Percentiles rank a stretch among this genome's conserved stretches.
These are phyloP conservation scores for Manduca sexta DNA, from an alignment of 1,140 invertebrate species.

Conservation along the genomic window DNA sequence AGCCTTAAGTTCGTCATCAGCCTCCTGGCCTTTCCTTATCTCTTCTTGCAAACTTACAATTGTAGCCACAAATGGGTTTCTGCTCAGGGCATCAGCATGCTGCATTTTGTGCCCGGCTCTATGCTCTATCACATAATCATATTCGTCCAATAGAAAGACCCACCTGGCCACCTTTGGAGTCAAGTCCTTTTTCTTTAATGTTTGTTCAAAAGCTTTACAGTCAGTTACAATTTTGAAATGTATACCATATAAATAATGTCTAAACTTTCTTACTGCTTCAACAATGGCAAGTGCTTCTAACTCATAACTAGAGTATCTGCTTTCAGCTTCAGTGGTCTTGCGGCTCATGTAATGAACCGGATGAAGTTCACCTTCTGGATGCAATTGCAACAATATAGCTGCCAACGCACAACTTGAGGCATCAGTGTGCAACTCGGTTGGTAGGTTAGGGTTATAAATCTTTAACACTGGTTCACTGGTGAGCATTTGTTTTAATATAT, in stretches of 20 bases:
- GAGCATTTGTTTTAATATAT: conserved; percentile 25
- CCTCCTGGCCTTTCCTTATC: not conserved
- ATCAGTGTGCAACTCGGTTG: conserved; percentile 34
- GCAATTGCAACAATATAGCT: conserved; percentile 29
- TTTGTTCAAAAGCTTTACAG: conserved; percentile 46
- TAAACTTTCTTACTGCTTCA: conserved; percentile 26
- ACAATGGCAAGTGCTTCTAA: conserved; percentile 26
- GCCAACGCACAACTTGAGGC: conserved; percentile 31
- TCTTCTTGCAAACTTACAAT: not conserved
- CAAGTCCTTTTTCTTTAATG: conserved; percentile 52
- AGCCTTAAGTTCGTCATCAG: conserved; percentile 7
- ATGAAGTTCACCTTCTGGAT: conserved; percentile 26
- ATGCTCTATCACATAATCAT: conserved; percentile 32
- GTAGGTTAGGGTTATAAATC: not conserved
- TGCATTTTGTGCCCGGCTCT: conserved; percentile 30
- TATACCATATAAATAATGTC: conserved; percentile 51
- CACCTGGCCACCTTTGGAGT: conserved; percentile 43
- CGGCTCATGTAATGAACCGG: conserved; percentile 34
- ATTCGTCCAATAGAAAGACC: conserved; percentile 23
- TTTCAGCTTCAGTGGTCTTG: conserved; percentile 29
- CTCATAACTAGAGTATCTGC: conserved; percentile 32
- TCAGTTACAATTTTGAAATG: conserved; percentile 28
- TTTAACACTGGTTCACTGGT: conserved; percentile 30
- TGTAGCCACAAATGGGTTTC: conserved; percentile 3
- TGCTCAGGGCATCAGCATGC: conserved; percentile 29